Conservation (phyloP, 2,797 vertebrate genomes). For the Cossypha caffra region DNA sequence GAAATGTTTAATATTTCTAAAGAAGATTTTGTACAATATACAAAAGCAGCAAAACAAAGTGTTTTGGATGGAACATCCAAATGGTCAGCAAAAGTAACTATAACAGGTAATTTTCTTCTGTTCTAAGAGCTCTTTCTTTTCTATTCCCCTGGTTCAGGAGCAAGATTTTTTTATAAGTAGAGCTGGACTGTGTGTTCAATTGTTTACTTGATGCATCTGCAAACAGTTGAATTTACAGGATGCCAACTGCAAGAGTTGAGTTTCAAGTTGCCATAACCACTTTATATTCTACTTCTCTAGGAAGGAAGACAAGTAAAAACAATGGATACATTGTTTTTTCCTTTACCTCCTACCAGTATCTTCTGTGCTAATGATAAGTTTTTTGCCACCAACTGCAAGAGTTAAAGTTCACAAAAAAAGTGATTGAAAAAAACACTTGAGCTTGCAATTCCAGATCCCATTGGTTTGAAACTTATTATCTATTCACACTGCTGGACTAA, state of each 20-base stretch:
- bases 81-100: slow-evolving; percentile 98
- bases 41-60: slow-evolving; percentile 93
- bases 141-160: neutral
- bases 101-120: slow-evolving; percentile 82
- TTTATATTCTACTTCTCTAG: neutral
- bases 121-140: neutral
- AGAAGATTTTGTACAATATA: slow-evolving; percentile 89
- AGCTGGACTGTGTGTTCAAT: neutral
- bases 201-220: neutral
- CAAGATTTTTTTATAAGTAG: neutral
- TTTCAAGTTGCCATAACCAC: neutral
- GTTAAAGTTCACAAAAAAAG: neutral
- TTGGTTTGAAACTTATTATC: neutral
- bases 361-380: neutral
- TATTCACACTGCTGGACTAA: neutral
- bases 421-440: neutral
- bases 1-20: slow-evolving; percentile 94
- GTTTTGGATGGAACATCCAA: slow-evolving; percentile 97
- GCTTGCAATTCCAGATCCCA: neutral
- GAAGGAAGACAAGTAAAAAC: neutral
- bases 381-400: neutral
- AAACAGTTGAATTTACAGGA: neutral
- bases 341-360: neutral
- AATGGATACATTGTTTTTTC: neutral
- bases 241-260: neutral